Evolutionary conservation across 1,140 invertebrate genomes (phyloP), one percentile per base, ranked within the genome.

Genomic region (Hyles vespertilio): DNA sequence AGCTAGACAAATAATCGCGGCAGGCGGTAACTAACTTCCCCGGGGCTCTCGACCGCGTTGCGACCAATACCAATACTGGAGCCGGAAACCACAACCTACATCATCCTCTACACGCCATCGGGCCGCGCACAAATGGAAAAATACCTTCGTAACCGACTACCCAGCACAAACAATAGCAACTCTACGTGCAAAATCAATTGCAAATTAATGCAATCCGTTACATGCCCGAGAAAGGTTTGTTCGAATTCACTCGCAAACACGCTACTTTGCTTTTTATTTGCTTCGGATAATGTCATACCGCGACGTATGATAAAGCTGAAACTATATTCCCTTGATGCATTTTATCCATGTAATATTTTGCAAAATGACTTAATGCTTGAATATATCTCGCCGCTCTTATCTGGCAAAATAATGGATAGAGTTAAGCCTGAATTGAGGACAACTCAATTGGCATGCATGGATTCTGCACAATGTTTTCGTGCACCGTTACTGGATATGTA

Each of bases 51-150:
- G 43, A 57, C 45, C 45, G 10, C 34, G 54, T 67, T 72, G 72
- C 79, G 72, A 69, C 70, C 68, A 74, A 63, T 62, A 61, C 62
- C 68, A 72, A 74, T 73, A 69, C 50, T 51, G 53, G 45, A 56
- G 50, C 52, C 50, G 44, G 58, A 70, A 61, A 84, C 72, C 75
- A 74, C 77, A 80, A 79, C 69, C 75, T 79, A 74, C 76, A 81
- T 77, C 69, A 63, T 63, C 54, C 58, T 66, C 58, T 66, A 65
- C 69, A 63, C 67, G 62, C 51, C 58, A 59, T 63, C 46, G 54
- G 47, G 43, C 65, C 64, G 57, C 56, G 63, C 57, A 54, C 61
- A 76, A 77, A 81, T 82, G 67, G 74, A 79, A 79, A 81, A 80
- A 80, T 72, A 71, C 68, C 66, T 69, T 63, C 56, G 62, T 60